Percentiles rank a stretch among this genome's conserved stretches.
Evolutionary conservation across 2,888 invertebrate genomes (phyloP).

Genomic region (Drosophila rubida): DNA sequence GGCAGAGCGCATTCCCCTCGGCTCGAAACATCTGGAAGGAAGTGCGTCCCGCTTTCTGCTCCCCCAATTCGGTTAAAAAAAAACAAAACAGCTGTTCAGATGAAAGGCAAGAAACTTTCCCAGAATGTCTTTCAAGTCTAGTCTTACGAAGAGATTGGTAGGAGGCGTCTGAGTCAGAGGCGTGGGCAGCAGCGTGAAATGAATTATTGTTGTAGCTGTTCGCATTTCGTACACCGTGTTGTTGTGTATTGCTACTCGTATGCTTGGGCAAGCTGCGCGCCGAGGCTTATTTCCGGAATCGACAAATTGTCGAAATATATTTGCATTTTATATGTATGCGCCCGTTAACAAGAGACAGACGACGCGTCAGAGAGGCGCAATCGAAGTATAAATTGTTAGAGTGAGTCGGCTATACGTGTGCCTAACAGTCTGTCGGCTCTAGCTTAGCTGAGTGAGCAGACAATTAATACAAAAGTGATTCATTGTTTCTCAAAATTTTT

Average conservation of each 20-base stretch:
- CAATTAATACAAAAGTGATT: slow-evolving; percentile 58
- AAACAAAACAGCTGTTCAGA: slow-evolving; percentile 22
- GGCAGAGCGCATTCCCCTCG: slow-evolving; percentile 4
- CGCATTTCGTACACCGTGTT: not conserved
- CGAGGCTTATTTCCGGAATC: slow-evolving; percentile 67
- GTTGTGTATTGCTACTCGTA: not conserved
- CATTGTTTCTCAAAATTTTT: slow-evolving; percentile 25
- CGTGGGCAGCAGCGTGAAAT: slow-evolving; percentile 54
- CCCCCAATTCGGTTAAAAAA: not conserved
- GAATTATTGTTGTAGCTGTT: slow-evolving; percentile 23
- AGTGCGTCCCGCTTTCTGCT: not conserved
- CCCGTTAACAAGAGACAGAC: not conserved
- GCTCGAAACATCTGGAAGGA: slow-evolving; percentile 32
- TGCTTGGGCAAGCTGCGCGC: slow-evolving; percentile 49
- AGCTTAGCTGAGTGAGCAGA: slow-evolving; percentile 29
- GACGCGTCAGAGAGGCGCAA: not conserved
- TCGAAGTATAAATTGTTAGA: slow-evolving; percentile 18
- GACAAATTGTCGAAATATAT: slow-evolving; percentile 68
- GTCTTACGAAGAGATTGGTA: not conserved
- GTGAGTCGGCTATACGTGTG: slow-evolving; percentile 27
- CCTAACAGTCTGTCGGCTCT: slow-evolving; percentile 1
- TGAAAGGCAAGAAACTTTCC: slow-evolving; percentile 47
- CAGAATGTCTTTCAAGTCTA: slow-evolving; percentile 36
- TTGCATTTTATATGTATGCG: slow-evolving; percentile 47
- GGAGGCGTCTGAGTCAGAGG: slow-evolving; percentile 18